Evolutionary conservation across 2,888 invertebrate species (phyloP), one percentile per base, ranked within the genome.

Genomic region (Hetaerina titia): DNA sequence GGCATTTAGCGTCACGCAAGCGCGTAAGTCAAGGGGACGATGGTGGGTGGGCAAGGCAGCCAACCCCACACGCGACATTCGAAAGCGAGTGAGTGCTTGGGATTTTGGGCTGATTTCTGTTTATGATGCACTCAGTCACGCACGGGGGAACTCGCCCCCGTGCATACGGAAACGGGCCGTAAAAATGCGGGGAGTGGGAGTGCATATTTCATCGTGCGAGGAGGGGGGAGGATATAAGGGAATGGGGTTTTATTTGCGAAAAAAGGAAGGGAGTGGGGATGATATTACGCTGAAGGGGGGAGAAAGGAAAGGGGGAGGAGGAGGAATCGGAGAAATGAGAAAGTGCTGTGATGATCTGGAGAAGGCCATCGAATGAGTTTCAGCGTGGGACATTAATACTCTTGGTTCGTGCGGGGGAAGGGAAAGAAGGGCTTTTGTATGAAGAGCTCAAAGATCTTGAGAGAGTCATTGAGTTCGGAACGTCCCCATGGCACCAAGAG

Each of bases 1-100:
- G 31, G 31, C 81, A 81, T 81, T 81, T 31, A 81, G 81, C 81
- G 81, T 81, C 81, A 81, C 81, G 81, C 81, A 81, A 81, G 81
- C 81, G 81, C 31, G 81, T 81, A 31, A 15, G 81, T 81, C 69
- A n/a, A 69, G 11, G n/a, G 11, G 69, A n/a, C 6, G n/a, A n/a
- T 22, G 0, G 22, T 8, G 2, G 22, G n/a, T 69, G 69, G 22
- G 22, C 22, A 7, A 69, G 69, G 22, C 11, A 69, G 45, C 4
- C n/a, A 22, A 69, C 69, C 13, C 15, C 5, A 25, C 60, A 81
- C 81, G 81, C 81, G 81, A 81, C 81, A 31, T 31, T 81, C 81
- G 81, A 81, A 81, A 81, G 81, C 81, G 81, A 81, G 22, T 81
- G 81, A 81, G 81, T 81, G 81, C 81, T 81, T 11, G 81, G 69